phyloP scores from a whole-genome alignment of 1,140 invertebrate species.

The Leucophenga varia region DNA sequence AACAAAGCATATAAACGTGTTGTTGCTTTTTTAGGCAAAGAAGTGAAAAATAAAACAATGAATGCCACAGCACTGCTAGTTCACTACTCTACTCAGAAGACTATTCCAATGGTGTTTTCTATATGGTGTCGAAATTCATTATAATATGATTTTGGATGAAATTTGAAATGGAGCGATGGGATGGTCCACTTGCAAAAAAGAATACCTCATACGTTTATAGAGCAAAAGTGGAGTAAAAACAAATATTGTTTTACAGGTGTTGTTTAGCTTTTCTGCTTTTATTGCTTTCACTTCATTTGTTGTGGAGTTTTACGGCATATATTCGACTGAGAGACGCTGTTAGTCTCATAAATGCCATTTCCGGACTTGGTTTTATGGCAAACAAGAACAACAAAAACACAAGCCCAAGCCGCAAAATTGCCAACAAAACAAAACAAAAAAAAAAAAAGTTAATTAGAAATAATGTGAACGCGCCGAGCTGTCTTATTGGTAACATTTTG shows the following conservation, averaged over 20 bases:
- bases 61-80: too few relatives aligned
- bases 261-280: conserved; percentile 48
- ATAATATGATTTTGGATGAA: too few relatives aligned
- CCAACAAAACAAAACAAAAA: conserved; percentile 39
- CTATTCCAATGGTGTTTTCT: too few relatives aligned
- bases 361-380: background rate
- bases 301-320: conserved; percentile 18
- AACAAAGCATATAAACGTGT: too few relatives aligned
- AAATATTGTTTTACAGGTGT: conserved; percentile 8
- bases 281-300: conserved; percentile 53
- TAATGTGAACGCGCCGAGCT: conserved; percentile 25
- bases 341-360: conserved; percentile 33
- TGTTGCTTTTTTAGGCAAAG: too few relatives aligned
- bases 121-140: too few relatives aligned
- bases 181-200: too few relatives aligned
- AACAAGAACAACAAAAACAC: background rate
- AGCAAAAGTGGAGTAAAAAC: too few relatives aligned
- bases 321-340: background rate
- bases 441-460: conserved; percentile 54
- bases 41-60: too few relatives aligned
- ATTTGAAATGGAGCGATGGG: too few relatives aligned
- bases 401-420: conserved; percentile 18
- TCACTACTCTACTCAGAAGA: too few relatives aligned
- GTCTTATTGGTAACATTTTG: conserved; percentile 6
- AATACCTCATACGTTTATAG: too few relatives aligned